These are phyloP conservation scores for Caloenas nicobarica DNA, from an alignment of 2,113 vertebrate genomes.

Conservation along the genomic window DNA sequence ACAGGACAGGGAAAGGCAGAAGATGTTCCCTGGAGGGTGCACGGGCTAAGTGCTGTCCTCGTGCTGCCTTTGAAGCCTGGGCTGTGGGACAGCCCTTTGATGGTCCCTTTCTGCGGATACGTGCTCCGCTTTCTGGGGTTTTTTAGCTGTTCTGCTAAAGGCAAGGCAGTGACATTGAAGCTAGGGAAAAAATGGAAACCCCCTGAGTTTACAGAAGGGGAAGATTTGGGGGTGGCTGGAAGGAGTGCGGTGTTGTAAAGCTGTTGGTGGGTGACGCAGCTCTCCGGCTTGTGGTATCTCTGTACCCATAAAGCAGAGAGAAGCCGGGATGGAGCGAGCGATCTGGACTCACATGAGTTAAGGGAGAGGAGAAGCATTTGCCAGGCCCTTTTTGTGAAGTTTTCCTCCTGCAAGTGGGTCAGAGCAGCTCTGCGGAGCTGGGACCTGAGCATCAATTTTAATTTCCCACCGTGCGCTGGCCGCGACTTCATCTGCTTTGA, in stretches of 20 bases:
- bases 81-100: background rate
- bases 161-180: too few species aligned
- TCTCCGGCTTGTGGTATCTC: background rate
- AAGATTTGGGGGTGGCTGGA: background rate
- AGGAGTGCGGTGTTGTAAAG: fast-evolving
- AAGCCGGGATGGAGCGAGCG: fast-evolving
- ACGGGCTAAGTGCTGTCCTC: fast-evolving
- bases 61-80: background rate
- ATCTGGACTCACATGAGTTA: background rate
- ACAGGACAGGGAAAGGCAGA: background rate
- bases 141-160: too few species aligned
- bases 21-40: background rate
- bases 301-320: too few species aligned
- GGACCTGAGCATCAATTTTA: background rate
- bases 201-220: too few species aligned
- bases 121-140: background rate
- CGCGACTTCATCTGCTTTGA: fast-evolving
- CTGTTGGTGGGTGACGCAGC: background rate
- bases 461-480: background rate
- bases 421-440: background rate
- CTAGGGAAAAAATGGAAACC: background rate
- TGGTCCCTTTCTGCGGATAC: background rate
- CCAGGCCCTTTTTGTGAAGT: background rate
- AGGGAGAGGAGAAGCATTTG: fast-evolving
- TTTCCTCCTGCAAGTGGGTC: background rate